Evolutionary conservation across 2,888 invertebrate species (phyloP), one percentile per base, ranked within the genome.

Genomic region (Glaucopsyche alexis): DNA sequence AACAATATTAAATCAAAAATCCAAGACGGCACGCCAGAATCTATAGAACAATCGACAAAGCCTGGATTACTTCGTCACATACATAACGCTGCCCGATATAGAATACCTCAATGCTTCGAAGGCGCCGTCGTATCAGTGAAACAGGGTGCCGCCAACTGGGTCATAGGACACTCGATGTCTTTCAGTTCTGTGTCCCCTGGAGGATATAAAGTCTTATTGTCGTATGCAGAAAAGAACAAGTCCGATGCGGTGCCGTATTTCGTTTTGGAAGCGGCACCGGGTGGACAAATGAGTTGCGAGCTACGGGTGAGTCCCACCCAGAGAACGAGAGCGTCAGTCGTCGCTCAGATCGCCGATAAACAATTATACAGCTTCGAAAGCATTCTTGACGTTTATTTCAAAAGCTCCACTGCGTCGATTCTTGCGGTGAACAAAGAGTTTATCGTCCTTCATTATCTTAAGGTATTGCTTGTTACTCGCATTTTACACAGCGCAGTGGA

Each of bases 141-240:
- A 76, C 91, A 92, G 75, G 83, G 81, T 74, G 79, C 7, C 60
- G 29, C 87, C 0, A 80, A 73, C 78, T 91, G 92, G 89, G 81
- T 90, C 29, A 76, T 91, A 60, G 93, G 93, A 0, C 93, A 92
- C 78, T 85, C 88, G 0, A 76, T 93, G 74, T 83, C 90, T 0
- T 92, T 93, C 74, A 93, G 93, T 79, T 91, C 93, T 0, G 92
- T 93, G 6, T 88, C 91, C 7, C 93, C 93, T 2, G 91, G 93
- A 11, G 93, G 93, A 0, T 93, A 93, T 76, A 92, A 89, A 77
- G 74, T 92, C 16, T 77, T 91, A 64, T 73, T 92, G 66, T 92
- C 91, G 0, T 92, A 91, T 76, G 82, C 82, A 40, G 87, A 90
- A 77, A 90, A 87, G 73, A 78, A 77, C 8, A 90, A 86, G 55